Evolutionary conservation across 2,113 vertebrate species (phyloP).

Genomic region (Urocitellus parryii): DNA sequence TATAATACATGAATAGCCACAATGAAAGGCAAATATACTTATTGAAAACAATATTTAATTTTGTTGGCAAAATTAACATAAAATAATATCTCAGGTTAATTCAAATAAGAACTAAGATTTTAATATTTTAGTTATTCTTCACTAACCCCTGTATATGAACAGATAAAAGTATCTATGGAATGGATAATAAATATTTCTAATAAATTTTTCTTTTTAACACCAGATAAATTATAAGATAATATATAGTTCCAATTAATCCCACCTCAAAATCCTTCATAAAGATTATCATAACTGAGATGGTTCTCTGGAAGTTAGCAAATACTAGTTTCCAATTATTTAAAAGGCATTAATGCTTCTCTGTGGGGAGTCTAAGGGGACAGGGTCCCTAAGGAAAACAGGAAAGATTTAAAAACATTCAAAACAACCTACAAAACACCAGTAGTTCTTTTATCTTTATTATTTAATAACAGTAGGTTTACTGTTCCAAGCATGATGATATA

Average conservation of each 20-base stretch:
- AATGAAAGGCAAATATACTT: neutral
- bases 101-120: neutral
- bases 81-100: constrained; percentile 9
- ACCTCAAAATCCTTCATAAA: too few species aligned
- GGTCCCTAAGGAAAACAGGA: neutral
- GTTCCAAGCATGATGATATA: neutral
- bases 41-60: neutral
- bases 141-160: neutral
- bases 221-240: neutral
- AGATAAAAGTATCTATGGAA: neutral
- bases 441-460: neutral
- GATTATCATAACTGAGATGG: neutral
- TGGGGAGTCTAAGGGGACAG: neutral
- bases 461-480: constrained; percentile 25
- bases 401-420: neutral
- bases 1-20: neutral
- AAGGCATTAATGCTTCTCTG: neutral
- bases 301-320: neutral
- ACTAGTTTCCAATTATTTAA: constrained; percentile 26
- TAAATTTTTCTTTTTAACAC: neutral
- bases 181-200: neutral
- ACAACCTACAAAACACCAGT: neutral
- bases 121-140: neutral
- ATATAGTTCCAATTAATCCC: neutral
- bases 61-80: neutral